Evolutionary conservation across 2,113 vertebrate species (phyloP).

Genomic region (Euleptes europaea): DNA sequence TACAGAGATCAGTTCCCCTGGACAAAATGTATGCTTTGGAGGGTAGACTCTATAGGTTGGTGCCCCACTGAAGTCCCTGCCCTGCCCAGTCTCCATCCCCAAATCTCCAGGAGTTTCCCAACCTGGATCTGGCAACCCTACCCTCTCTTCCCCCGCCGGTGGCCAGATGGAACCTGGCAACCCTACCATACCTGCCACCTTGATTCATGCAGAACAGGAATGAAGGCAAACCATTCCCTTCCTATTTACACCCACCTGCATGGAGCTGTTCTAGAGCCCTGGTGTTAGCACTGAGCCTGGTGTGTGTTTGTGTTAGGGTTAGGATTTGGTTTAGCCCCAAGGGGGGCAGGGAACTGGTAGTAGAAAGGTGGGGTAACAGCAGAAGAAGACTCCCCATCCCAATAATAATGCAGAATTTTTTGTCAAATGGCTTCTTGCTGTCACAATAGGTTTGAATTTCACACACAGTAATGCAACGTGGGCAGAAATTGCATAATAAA

Average conservation of each 20-base stretch:
- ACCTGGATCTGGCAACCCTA: too few relatives aligned
- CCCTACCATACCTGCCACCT: not conserved
- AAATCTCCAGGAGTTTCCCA: too few relatives aligned
- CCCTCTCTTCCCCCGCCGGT: too few relatives aligned
- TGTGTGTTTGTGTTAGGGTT: not conserved
- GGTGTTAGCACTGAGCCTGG: not conserved
- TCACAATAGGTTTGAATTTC: not conserved
- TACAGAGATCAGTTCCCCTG: too few relatives aligned
- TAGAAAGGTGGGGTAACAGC: not conserved
- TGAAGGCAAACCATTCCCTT: not conserved
- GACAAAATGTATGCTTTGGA: too few relatives aligned
- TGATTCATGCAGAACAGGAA: not conserved
- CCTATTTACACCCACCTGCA: not conserved
- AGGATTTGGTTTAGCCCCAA: too few relatives aligned
- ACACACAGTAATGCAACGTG: not conserved
- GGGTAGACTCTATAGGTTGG: too few relatives aligned
- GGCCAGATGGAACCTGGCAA: too few relatives aligned
- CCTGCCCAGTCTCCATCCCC: too few relatives aligned
- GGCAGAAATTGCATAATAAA: constrained; percentile 12
- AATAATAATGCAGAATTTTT: not conserved
- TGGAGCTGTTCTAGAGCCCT: not conserved
- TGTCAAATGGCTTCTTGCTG: not conserved
- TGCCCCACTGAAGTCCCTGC: too few relatives aligned
- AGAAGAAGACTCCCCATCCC: not conserved
- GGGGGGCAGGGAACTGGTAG: not conserved